Evolutionary conservation across 2,113 vertebrate species (phyloP), one percentile per base, ranked within the genome.

Genomic region (Hypanus sabinus): DNA sequence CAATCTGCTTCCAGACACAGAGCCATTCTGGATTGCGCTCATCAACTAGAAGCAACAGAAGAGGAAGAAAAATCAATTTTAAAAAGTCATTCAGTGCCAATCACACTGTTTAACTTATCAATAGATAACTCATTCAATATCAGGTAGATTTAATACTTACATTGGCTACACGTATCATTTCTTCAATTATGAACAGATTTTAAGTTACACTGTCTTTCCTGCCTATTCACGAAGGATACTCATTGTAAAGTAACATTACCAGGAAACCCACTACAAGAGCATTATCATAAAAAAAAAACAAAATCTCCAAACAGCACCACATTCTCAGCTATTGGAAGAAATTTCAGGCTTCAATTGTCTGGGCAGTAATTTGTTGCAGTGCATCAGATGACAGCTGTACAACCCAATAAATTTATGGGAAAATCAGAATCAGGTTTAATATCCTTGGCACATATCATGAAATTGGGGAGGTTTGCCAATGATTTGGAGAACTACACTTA

Each of bases 11-110:
- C 98, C 97, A 0, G 99, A 99, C 94, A 99, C 97, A 0, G 97
- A 97, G 18, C 99, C 99, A 96, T 99, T 99, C 96, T 99, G 98
- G 94, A 99, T 97, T 0, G 98, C 99, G 1, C 97, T 99, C 99
- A 99, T 99, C 87, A 99, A 97, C 99, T 99, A 94, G 0, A 94
- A 94, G 94, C 95, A 68, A 95, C 95, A 93, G 70, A 12, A 73
- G 16, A 73, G 46, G 30, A 90, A 65, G 85, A n/a, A 33, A 33
- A 90, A 68, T 7, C 14, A 24, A 65, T 90, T 65, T 16, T 73
- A 24, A 22, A 22, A 87, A 9, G 60, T 30, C n/a, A 18, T 65
- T 90, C 62, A 12, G 12, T 18, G n/a, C 27, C 57, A 24, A 85
- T 60, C 55, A 87, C 12, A 60, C 30, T 30, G 55, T 87, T 60